Percentiles rank a stretch among this genome's conserved stretches.
These are phyloP conservation scores for Hydrophis major DNA, from an alignment of 2,797 vertebrate species.

Conservation along the genomic window DNA sequence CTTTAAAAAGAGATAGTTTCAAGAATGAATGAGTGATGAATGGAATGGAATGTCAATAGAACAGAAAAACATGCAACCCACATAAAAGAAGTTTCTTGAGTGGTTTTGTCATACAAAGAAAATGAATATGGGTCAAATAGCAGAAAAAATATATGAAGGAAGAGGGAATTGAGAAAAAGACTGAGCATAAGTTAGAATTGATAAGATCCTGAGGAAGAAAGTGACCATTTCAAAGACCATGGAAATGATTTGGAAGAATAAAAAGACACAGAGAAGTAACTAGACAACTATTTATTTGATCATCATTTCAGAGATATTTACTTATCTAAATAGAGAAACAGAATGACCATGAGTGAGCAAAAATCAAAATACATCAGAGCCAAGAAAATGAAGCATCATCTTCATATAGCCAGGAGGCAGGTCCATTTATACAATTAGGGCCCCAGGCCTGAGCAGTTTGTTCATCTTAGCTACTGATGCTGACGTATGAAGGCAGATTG, in stretches of 20 bases:
- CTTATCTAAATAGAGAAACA: not conserved
- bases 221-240: not conserved
- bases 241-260: not conserved
- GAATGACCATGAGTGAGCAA: not conserved
- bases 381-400: not conserved
- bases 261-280: not conserved
- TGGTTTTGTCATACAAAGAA: not conserved
- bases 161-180: not conserved
- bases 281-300: not conserved
- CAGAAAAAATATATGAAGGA: not conserved
- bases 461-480: not conserved
- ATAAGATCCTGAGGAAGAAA: not conserved
- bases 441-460: not conserved
- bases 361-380: not conserved
- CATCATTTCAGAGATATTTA: not conserved
- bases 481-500: not conserved
- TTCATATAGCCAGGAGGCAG: not conserved
- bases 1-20: not conserved
- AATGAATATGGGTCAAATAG: not conserved
- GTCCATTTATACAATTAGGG: not conserved
- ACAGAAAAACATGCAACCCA: not conserved
- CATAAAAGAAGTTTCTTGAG: not conserved
- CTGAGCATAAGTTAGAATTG: not conserved
- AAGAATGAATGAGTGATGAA: not conserved
- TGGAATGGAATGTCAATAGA: not conserved